Evolutionary conservation across 2,888 invertebrate species (phyloP).

Genomic region (Tetanocera ferruginea): DNA sequence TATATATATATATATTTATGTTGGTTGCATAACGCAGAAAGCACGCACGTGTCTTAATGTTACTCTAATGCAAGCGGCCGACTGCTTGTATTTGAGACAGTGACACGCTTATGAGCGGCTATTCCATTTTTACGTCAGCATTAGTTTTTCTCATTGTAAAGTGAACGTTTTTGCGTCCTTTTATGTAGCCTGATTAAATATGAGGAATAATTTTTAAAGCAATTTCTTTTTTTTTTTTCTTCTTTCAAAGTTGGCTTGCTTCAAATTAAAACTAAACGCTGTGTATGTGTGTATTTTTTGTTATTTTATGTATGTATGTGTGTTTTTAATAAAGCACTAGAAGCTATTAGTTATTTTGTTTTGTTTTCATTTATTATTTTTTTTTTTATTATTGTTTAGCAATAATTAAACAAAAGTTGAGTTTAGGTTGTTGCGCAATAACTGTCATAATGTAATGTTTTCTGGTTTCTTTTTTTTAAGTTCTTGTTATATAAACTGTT

Average conservation of each 20-base stretch:
- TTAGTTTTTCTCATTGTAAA: not conserved
- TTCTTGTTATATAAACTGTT: slow-evolving; percentile 12
- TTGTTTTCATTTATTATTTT: not conserved
- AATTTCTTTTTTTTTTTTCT: slow-evolving; percentile 16
- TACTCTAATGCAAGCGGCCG: slow-evolving; percentile 15
- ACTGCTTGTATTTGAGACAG: slow-evolving; percentile 2
- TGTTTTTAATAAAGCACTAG: slow-evolving; percentile 23
- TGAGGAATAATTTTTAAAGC: slow-evolving; percentile 29
- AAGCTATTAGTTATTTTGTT: slow-evolving; percentile 24
- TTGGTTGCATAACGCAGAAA: not conserved
- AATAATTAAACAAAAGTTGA: slow-evolving; percentile 18
- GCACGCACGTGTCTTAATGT: not conserved
- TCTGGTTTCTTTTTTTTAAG: not conserved
- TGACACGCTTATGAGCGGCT: not conserved
- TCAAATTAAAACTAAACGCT: slow-evolving; percentile 31
- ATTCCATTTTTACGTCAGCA: too few relatives aligned
- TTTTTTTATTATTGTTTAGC: not conserved
- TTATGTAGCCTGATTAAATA: not conserved
- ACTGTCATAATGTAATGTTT: not conserved
- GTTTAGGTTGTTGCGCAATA: not conserved
- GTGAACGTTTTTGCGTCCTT: not conserved
- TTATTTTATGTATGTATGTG: slow-evolving; percentile 19
- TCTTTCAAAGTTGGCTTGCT: slow-evolving; percentile 37
- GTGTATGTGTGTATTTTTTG: slow-evolving; percentile 23
- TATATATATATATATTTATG: slow-evolving; percentile 11